A percentile compares a stretch with the other conserved stretches of the same genome.
phyloP scores from a whole-genome alignment of 2,113 vertebrate genomes.

The Microcebus tavaratra region DNA sequence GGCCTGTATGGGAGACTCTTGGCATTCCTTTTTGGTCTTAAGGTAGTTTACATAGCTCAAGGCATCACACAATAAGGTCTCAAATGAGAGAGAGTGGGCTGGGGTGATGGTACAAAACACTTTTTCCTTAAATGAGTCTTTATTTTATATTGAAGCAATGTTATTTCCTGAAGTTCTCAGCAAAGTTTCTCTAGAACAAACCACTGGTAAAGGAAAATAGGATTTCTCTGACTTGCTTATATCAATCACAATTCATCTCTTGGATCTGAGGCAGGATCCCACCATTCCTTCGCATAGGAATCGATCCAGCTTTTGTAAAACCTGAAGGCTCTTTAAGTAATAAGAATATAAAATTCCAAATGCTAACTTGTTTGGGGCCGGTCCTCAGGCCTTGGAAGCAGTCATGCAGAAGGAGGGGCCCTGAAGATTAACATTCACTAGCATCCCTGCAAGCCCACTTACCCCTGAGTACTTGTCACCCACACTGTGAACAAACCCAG shows the following conservation, averaged over 20 bases:
- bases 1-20: not conserved
- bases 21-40: not conserved
- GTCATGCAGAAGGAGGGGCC: not conserved
- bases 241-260: not conserved
- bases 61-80: not conserved
- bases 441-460: not conserved
- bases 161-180: not conserved
- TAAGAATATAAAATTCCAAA: not conserved
- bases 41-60: not conserved
- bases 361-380: not conserved
- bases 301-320: not conserved
- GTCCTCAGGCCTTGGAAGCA: not conserved
- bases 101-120: not conserved
- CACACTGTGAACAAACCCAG: not conserved
- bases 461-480: not conserved
- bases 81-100: not conserved
- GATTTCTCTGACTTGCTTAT: not conserved
- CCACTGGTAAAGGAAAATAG: not conserved
- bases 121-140: not conserved
- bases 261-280: not conserved
- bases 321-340: not conserved
- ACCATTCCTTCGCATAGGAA: not conserved
- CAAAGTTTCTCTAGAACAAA: not conserved
- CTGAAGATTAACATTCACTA: not conserved
- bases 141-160: not conserved